These are phyloP conservation scores for Anser cygnoides DNA, from an alignment of 2,113 vertebrate genomes.

Conservation along the genomic window DNA sequence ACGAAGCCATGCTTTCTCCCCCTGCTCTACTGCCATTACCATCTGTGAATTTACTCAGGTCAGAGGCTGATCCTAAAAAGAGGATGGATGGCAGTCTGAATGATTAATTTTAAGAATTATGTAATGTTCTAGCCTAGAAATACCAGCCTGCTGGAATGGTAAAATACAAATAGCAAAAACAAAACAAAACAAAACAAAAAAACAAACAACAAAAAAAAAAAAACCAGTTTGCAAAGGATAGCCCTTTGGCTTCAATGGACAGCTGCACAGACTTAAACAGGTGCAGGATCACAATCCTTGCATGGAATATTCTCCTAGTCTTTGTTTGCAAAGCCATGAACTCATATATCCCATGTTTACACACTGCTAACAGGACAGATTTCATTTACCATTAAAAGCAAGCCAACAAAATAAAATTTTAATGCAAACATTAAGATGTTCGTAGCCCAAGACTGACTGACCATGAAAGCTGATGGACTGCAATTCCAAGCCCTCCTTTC, in stretches of 20 bases:
- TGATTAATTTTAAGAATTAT: constrained; percentile 45
- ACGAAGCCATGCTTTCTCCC: background rate
- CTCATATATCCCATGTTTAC: constrained; percentile 13
- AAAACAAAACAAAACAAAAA: background rate
- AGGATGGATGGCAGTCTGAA: background rate
- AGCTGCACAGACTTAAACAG: background rate
- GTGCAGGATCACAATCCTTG: background rate
- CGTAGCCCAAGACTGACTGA: background rate
- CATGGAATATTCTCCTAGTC: background rate
- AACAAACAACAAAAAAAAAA: constrained; percentile 35
- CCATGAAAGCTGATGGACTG: background rate
- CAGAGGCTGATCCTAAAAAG: constrained; percentile 18
- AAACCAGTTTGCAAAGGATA: constrained; percentile 7
- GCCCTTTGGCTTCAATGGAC: background rate
- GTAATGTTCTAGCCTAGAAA: constrained; percentile 37
- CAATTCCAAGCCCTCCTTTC: background rate
- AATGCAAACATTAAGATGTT: constrained; percentile 3
- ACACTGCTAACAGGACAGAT: background rate
- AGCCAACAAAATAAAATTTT: constrained; percentile 50
- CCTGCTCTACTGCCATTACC: background rate
- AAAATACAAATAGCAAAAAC: constrained; percentile 24
- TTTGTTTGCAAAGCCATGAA: constrained; percentile 15
- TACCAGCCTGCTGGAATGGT: constrained; percentile 19
- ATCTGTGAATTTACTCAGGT: constrained; percentile 8
- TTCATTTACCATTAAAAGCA: constrained; percentile 45